A percentile compares a stretch with the other conserved stretches of the same genome.
Evolutionary conservation across 2,113 vertebrate species (phyloP).

Genomic region (Tetrao urogallus): DNA sequence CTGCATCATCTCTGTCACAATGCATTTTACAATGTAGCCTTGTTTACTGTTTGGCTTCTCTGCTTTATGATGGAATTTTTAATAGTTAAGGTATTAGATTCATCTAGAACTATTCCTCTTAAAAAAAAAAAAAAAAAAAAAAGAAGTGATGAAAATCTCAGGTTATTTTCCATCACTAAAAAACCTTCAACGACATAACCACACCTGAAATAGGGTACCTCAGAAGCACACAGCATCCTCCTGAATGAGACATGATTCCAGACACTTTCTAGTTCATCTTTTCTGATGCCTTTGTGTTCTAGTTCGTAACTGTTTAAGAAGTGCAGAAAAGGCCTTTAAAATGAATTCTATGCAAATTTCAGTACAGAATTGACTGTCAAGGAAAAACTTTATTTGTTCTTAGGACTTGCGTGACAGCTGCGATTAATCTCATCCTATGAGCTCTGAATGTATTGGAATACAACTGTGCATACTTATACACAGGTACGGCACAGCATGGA

Average conservation of each 20-base stretch:
- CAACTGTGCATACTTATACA: neutral
- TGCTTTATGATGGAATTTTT: neutral
- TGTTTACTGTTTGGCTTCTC: neutral
- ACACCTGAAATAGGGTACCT: neutral
- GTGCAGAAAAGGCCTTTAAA: neutral
- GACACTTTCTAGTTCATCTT: neutral
- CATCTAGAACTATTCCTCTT: neutral
- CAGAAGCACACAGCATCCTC: neutral
- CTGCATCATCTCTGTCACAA: neutral
- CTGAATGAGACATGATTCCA: neutral
- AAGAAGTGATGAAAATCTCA: neutral
- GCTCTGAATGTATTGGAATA: neutral
- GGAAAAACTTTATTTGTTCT: neutral
- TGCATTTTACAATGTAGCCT: neutral
- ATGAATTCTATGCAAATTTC: neutral
- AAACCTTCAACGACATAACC: neutral
- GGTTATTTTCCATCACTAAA: neutral
- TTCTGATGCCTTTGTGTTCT: neutral
- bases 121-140: neutral
- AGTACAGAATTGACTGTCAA: neutral
- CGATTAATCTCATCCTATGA: neutral
- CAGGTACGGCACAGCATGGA: neutral
- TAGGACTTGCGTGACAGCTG: neutral
- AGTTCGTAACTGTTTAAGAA: neutral
- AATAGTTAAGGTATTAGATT: neutral